phyloP scores from a whole-genome alignment of 1,140 invertebrate genomes.

The Camponotus vicinus region DNA sequence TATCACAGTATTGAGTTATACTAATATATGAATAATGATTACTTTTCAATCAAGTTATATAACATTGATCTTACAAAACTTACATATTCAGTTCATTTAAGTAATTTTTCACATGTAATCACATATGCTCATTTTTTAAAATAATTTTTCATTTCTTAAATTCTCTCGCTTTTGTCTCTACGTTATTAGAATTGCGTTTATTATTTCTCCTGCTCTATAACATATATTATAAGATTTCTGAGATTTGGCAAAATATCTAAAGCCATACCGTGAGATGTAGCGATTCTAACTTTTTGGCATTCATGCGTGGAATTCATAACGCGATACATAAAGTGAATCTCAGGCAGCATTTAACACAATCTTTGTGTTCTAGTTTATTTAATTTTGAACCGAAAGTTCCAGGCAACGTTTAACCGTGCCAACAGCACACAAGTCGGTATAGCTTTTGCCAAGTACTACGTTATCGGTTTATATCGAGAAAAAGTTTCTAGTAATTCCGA shows the following conservation, averaged over 20 bases:
- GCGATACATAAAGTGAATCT: constrained; percentile 13
- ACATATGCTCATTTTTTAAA: background rate
- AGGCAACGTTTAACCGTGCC: constrained; percentile 2
- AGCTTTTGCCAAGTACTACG: constrained; percentile 61
- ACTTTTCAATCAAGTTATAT: background rate
- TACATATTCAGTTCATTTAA: background rate
- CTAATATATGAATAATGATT: constrained; percentile 9
- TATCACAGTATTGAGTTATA: constrained; percentile 4
- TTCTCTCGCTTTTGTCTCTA: too few species aligned
- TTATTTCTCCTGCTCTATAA: background rate
- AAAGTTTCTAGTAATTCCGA: constrained; percentile 15
- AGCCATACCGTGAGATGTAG: background rate
- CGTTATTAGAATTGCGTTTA: background rate
- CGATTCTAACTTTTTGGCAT: constrained; percentile 41
- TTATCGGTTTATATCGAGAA: constrained; percentile 61
- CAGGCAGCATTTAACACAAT: constrained; percentile 50
- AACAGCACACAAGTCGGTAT: constrained; percentile 1
- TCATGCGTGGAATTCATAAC: constrained; percentile 23
- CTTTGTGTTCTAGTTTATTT: constrained; percentile 44
- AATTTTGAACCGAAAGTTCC: constrained; percentile 51
- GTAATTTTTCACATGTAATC: background rate
- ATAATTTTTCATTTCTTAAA: background rate
- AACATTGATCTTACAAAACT: background rate
- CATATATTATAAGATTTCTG: constrained; percentile 6
- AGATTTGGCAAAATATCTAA: constrained; percentile 5